Conservation (phyloP, 2,113 vertebrate species). For the Dendropsophus ebraccatus region DNA sequence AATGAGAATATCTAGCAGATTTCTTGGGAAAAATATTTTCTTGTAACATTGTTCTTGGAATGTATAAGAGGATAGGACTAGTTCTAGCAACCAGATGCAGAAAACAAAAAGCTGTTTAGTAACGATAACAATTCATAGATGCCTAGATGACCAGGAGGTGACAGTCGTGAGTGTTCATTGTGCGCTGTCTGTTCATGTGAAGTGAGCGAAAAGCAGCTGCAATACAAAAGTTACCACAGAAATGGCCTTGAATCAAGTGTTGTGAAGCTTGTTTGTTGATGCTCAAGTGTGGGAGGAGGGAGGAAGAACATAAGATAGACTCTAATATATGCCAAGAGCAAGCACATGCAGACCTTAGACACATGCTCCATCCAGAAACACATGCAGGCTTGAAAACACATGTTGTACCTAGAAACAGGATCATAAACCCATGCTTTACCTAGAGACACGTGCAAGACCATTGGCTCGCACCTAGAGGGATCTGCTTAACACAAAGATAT, state of each 20-base stretch:
- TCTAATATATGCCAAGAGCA: background rate
- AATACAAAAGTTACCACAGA: conserved; percentile 44
- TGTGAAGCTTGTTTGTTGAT: conserved; percentile 4
- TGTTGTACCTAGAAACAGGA: background rate
- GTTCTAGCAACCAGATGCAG: background rate
- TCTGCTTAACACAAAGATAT: background rate
- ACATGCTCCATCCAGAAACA: background rate
- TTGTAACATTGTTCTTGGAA: background rate
- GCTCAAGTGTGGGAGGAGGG: background rate
- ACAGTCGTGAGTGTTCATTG: conserved; percentile 19
- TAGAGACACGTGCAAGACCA: background rate
- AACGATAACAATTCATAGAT: background rate
- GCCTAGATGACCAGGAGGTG: conserved; percentile 5
- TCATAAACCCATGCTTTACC: too few species aligned
- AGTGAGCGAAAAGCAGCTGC: conserved; percentile 36
- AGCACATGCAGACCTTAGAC: background rate
- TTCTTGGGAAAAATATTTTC: background rate
- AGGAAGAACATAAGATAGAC: conserved; percentile 1
- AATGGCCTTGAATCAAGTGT: conserved; percentile 47
- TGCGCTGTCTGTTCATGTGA: background rate
- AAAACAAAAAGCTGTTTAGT: conserved; percentile 13
- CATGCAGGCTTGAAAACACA: background rate
- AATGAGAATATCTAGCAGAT: background rate
- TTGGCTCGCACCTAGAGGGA: background rate
- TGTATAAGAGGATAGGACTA: background rate